Evolutionary conservation across 2,797 vertebrate species (phyloP).

Genomic region (Amphiprion clarkii): DNA sequence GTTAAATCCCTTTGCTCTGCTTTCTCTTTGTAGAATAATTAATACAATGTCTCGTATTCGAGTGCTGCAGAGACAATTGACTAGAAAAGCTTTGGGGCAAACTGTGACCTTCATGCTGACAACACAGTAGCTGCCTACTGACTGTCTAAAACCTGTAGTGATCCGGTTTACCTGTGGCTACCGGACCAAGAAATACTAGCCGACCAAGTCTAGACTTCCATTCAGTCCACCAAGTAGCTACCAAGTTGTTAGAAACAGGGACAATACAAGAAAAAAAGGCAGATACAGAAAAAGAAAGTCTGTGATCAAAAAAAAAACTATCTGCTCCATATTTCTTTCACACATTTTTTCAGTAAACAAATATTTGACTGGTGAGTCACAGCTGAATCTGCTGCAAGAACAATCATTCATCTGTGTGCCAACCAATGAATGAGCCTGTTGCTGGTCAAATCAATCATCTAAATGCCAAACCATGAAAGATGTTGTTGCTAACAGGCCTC

Average conservation of each 20-base stretch:
- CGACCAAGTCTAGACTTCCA: conserved; percentile 32
- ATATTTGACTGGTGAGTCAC: conserved; percentile 60
- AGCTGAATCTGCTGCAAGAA: conserved; percentile 30
- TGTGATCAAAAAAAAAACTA: neutral
- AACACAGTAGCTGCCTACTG: conserved; percentile 36
- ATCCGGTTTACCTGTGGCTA: conserved; percentile 60
- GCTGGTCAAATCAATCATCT: conserved; percentile 64
- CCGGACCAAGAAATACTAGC: conserved; percentile 40
- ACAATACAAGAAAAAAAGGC: neutral
- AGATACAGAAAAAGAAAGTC: conserved; percentile 7
- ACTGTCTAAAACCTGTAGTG: conserved; percentile 33
- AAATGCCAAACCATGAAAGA: conserved; percentile 53
- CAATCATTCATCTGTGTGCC: conserved; percentile 61
- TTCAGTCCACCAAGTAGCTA: conserved; percentile 14
- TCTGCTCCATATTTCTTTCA: conserved; percentile 9
- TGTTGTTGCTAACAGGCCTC: conserved; percentile 28
- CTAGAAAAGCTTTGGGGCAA: conserved; percentile 43
- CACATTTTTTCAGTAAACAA: conserved; percentile 42
- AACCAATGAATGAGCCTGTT: conserved; percentile 56
- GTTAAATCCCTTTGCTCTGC: conserved; percentile 34
- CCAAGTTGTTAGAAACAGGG: conserved; percentile 5
- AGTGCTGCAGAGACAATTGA: conserved; percentile 43
- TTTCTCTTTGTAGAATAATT: conserved; percentile 55
- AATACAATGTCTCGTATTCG: conserved; percentile 42
- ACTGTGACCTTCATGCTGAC: conserved; percentile 47